These are phyloP conservation scores for Rhinolophus ferrumequinum DNA, from an alignment of 2,113 vertebrate species.

Conservation along the genomic window DNA sequence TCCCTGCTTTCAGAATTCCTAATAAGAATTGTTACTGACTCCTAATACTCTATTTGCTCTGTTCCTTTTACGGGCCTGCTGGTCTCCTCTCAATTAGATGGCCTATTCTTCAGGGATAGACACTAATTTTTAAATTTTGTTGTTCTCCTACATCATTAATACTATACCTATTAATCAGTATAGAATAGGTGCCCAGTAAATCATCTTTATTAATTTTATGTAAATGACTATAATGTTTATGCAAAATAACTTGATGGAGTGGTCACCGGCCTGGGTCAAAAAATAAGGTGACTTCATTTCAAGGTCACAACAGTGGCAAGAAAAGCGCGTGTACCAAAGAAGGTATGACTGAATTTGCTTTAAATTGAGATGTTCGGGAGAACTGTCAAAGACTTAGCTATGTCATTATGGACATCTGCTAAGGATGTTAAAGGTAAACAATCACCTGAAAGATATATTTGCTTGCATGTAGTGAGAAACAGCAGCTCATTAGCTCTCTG, in stretches of 20 bases:
- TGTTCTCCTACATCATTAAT: slow-evolving; percentile 51
- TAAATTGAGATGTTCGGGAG: slow-evolving; percentile 48
- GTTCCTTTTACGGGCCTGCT: slow-evolving; percentile 38
- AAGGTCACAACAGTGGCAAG: slow-evolving; percentile 39
- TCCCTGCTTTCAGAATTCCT: background rate
- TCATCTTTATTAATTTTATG: slow-evolving; percentile 65
- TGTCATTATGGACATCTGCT: slow-evolving; percentile 77
- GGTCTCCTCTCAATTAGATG: background rate
- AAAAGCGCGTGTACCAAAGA: background rate
- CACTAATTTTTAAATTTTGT: slow-evolving; percentile 53
- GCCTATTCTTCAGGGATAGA: background rate
- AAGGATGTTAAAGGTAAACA: slow-evolving; percentile 76
- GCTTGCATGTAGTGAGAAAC: slow-evolving; percentile 73
- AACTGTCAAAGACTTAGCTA: slow-evolving; percentile 22
- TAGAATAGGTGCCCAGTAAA: background rate
- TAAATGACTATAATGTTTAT: slow-evolving; percentile 60
- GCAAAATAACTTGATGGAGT: slow-evolving; percentile 43
- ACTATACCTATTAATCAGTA: slow-evolving; percentile 57
- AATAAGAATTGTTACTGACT: background rate
- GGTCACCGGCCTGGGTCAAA: slow-evolving; percentile 38
- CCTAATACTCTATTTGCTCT: background rate
- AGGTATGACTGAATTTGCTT: background rate
- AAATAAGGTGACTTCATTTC: slow-evolving; percentile 27
- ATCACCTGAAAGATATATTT: slow-evolving; percentile 76
- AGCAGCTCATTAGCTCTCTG: slow-evolving; percentile 81